Evolutionary conservation across 1,140 invertebrate genomes (phyloP), one percentile per base, ranked within the genome.

Genomic region (Brachionus rubens): DNA sequence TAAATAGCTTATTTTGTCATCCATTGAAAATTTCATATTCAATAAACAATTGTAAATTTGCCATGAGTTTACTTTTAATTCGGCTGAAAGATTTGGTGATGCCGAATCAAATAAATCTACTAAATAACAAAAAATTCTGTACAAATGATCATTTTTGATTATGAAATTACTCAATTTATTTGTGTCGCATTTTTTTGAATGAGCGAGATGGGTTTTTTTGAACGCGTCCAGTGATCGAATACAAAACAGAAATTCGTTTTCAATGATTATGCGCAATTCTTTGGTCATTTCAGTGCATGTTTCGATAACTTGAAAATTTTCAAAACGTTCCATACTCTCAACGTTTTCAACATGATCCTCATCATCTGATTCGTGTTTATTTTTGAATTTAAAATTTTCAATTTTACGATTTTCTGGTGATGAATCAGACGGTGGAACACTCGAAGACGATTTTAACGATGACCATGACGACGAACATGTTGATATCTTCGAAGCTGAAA

Each of bases 21-120:
- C 10, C 68, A 72, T 72, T 10, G 6, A 36, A 72, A 72, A 72
- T 48, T 54, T 48, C 68, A 72, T 72, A 16, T 50, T 48, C 2
- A 72, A 40, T 36, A 72, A 40, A 19, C 68, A 72, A 48, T 72
- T 72, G 24, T 72, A 72, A 52, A 72, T 72, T 72, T 48, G 46
- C 68, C 68, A 72, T 5, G 68, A 72, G 19, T 48, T 72, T 33
- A 50, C 6, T 41, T 72, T 72, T 1, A 50, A 19, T n/a, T 72
- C 68, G 33, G 26, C 16, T n/a, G 46, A 50, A 12, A 43, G 24
- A 41, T 50, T 72, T 72, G 46, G 65, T n/a, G 41, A 48, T 24
- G 36, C 30, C 3, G 46, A 33, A 19, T 72, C 68, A 24, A 72
- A 72, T 36, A 72, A 36, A 50, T 50, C 46, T 3, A 72, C 33